Base-by-base conservation (phyloP, 2,888 invertebrate genomes). In the Helobdella robusta region DNA sequence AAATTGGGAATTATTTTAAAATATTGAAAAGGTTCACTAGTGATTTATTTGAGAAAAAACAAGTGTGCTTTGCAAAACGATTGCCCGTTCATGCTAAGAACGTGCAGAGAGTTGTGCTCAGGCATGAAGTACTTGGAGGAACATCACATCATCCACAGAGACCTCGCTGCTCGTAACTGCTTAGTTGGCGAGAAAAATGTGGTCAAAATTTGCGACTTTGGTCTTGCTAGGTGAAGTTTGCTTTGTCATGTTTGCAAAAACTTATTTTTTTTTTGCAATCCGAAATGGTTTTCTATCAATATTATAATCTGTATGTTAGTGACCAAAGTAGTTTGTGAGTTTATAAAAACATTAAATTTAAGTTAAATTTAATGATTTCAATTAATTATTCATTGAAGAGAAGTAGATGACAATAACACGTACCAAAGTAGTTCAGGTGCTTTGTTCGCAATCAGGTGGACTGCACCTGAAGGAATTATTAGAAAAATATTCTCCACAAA, bases 391-490 rank as follows among this genome's bases (percentile, higher is more conserved):
- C 54, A 20, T n/a, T n/a, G n/a, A 65, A 85, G 85, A 78, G 93
- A 92, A 78, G 93, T 95, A 36, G 82, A 94, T 70, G 94, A 94
- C 80, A 93, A 94, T 82, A 92, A 94, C 79, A n/a, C n/a, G 32
- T 95, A 95, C 80, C 92, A 92, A 67, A 91, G 91, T 80, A 92
- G 92, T 46, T 91, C 91, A 66, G 94, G 94, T 69, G 90, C 93
- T 59, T 94, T 93, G 82, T 94, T 95, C 80, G 94, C 94, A 65
- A 92, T 95, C 75, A 93, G 93, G 81, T 94, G 94, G 94, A 92
- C 93, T 64, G 91, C 94, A 63, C 94, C 94, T 2, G 94, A 95
- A 83, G 94, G 94, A 11, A 85, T 94, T 71, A 90, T 20, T n/a
- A 3, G 8, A 56, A 56, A 56, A 8, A 56, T n/a, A 28, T 94